These are phyloP conservation scores for Lasioglossum calceatum DNA, from an alignment of 2,888 invertebrate genomes.

Conservation along the genomic window DNA sequence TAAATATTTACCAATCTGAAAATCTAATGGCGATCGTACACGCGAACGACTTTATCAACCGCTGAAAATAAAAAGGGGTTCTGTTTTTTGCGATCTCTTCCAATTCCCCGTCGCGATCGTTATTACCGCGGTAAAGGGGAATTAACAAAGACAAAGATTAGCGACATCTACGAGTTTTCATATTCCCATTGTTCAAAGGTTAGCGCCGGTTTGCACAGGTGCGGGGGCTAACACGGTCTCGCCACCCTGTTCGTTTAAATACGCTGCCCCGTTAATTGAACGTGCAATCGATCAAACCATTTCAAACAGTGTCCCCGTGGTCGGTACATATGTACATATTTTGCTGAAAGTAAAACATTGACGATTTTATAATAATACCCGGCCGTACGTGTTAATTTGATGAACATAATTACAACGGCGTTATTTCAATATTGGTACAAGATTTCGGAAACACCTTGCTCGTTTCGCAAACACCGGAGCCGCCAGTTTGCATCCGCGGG, in stretches of 20 bases:
- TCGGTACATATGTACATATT: constrained; percentile 13
- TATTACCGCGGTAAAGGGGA: constrained; percentile 6
- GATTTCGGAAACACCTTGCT: constrained; percentile 10
- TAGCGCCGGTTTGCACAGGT: constrained; percentile 16
- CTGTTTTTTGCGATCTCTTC: too few species aligned
- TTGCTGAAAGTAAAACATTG: constrained; percentile 23
- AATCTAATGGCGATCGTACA: background rate
- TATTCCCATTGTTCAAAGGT: constrained; percentile 18
- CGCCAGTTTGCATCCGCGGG: background rate
- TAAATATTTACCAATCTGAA: background rate
- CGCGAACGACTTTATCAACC: background rate
- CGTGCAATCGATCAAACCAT: constrained; percentile 45
- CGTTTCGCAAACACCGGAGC: background rate
- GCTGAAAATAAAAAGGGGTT: background rate
- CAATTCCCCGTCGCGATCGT: background rate
- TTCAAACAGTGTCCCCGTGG: background rate
- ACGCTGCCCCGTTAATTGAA: constrained; percentile 42
- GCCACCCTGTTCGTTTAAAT: constrained; percentile 31
- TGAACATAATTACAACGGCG: constrained; percentile 32
- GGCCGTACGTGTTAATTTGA: background rate
- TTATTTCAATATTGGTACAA: constrained; percentile 33
- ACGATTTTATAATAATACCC: constrained; percentile 42
- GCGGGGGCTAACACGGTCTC: background rate
- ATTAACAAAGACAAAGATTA: background rate
- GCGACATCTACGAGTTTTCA: background rate